Conservation (phyloP, 2,797 vertebrate species). For the Erpetoichthys calabaricus region DNA sequence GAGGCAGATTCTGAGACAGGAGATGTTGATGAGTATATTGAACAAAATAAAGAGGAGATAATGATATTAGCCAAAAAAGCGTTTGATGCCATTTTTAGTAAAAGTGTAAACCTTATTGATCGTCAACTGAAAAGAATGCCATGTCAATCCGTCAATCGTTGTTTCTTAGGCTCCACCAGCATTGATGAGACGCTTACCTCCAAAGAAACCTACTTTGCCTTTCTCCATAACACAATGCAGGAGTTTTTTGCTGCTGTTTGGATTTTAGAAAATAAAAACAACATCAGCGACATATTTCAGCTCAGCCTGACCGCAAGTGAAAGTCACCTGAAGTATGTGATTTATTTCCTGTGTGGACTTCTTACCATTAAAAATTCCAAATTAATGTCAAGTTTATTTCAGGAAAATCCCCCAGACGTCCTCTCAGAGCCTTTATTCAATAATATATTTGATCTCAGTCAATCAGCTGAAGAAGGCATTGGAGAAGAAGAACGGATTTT, state of each 20-base stretch:
- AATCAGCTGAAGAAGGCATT: no score
- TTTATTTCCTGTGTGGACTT: slow-evolving; percentile 29
- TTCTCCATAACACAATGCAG: slow-evolving; percentile 37
- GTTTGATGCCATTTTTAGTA: slow-evolving; percentile 13
- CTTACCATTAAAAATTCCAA: slow-evolving; percentile 9
- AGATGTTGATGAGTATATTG: slow-evolving; percentile 13
- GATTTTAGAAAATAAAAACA: slow-evolving; percentile 22
- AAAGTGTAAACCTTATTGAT: slow-evolving; percentile 12
- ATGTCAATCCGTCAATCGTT: no score
- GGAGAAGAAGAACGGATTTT: no score
- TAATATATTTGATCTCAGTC: no score
- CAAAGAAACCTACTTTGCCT: slow-evolving; percentile 6
- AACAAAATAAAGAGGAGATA: slow-evolving; percentile 5
- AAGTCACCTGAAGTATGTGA: slow-evolving; percentile 29
- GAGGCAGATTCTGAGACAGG: background rate
- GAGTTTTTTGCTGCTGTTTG: slow-evolving; percentile 37
- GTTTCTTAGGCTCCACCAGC: slow-evolving; percentile 12
- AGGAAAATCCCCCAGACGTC: slow-evolving; percentile 8
- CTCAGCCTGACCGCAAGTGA: slow-evolving; percentile 20
- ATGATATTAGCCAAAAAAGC: slow-evolving; percentile 9
- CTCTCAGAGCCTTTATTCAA: no score
- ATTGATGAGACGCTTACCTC: slow-evolving; percentile 5
- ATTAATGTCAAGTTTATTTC: slow-evolving; percentile 15
- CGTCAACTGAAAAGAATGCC: no score
- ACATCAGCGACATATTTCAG: slow-evolving; percentile 20